These are phyloP conservation scores for Ophioninae sp. DNA, from an alignment of 2,888 invertebrate genomes.

Conservation along the genomic window DNA sequence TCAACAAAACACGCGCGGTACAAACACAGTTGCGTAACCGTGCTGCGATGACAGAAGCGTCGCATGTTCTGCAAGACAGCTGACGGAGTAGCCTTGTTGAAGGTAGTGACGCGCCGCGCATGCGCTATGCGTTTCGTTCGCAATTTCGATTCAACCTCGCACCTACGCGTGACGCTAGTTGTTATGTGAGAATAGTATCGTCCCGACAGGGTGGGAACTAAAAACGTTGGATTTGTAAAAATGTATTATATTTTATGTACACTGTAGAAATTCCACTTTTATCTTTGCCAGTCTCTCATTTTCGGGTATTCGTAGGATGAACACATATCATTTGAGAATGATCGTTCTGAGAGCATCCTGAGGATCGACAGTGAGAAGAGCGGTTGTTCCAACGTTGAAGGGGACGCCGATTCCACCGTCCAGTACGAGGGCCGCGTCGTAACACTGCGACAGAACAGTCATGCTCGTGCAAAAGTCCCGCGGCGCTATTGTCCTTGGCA, in stretches of 20 bases:
- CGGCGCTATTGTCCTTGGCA: slow-evolving; percentile 88
- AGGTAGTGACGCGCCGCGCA: too few species aligned
- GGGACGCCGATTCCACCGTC: slow-evolving; percentile 97
- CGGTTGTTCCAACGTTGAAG: slow-evolving; percentile 97
- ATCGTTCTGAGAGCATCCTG: slow-evolving; percentile 95
- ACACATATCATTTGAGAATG: slow-evolving; percentile 31
- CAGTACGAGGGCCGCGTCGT: slow-evolving; percentile 94
- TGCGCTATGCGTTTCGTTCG: too few species aligned
- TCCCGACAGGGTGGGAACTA: background rate
- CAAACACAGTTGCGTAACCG: background rate
- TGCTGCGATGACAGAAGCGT: background rate
- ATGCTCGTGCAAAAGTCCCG: slow-evolving; percentile 90
- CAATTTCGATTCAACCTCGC: background rate
- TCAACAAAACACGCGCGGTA: background rate
- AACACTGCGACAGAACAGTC: slow-evolving; percentile 93
- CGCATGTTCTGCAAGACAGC: background rate
- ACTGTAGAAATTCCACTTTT: background rate
- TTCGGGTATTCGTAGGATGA: background rate
- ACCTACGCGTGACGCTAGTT: too few species aligned
- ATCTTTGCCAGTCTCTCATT: background rate
- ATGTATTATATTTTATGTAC: background rate
- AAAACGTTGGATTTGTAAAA: background rate
- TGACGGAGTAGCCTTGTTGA: too few species aligned
- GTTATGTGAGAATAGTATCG: background rate
- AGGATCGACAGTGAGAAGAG: slow-evolving; percentile 90